Conservation (phyloP, 2,797 vertebrate genomes). For the Gila robusta region DNA sequence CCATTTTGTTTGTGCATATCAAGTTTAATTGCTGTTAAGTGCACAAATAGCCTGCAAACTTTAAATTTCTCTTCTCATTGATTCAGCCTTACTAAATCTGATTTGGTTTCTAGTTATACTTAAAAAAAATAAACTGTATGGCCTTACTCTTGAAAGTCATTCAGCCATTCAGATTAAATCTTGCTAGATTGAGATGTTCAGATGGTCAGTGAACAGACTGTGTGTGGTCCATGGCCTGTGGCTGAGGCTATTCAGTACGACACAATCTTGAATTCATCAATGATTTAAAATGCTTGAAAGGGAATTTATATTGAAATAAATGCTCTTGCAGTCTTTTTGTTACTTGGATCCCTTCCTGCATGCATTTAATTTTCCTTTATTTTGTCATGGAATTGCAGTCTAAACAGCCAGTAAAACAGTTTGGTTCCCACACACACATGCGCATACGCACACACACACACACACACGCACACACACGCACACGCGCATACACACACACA, state of each 20-base stretch:
- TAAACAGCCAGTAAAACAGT: not conserved
- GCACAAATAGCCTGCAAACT: not conserved
- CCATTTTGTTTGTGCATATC: not conserved
- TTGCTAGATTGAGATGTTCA: conserved; percentile 7
- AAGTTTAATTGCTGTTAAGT: not conserved
- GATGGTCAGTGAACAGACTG: conserved; percentile 2
- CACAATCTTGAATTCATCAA: not conserved
- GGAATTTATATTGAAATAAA: not conserved
- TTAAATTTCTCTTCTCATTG: not conserved
- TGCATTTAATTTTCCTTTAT: not conserved
- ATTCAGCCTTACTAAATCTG: not conserved
- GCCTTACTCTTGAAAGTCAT: not conserved
- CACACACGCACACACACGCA: not conserved
- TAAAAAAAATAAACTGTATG: not conserved
- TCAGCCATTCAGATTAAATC: conserved; percentile 27
- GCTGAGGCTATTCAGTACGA: not conserved
- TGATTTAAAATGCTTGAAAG: not conserved
- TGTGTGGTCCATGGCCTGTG: not conserved
- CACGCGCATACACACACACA: too few species aligned
- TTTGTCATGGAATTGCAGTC: not conserved
- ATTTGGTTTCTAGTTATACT: not conserved
- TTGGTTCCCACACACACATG: not conserved
- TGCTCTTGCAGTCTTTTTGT: not conserved
- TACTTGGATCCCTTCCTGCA: not conserved
- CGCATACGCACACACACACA: not conserved